Evolutionary conservation across 2,888 invertebrate species (phyloP), one percentile per base, ranked within the genome.

Genomic region (Acleris cristana): DNA sequence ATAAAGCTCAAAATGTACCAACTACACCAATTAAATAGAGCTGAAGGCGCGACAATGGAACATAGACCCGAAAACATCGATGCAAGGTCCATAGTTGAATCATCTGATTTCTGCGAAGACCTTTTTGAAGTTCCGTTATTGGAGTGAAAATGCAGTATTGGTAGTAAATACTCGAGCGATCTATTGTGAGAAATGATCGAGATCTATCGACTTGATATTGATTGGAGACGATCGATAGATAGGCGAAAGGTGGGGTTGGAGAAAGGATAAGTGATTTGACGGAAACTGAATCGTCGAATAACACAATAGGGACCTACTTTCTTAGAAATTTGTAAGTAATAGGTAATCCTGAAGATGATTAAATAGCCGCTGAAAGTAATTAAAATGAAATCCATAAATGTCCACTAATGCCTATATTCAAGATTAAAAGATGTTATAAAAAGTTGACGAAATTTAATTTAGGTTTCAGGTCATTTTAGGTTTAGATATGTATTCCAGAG

Each of bases 81-180:
- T 59, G 65, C 72, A 79, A 77, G 75, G 79, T 76, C 57, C 53
- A 65, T 64, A 65, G 68, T 69, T 34, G 52, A 62, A 63, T 44
- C 6, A 48, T 59, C 69, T 58, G 23, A 21, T 62, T 55, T 54
- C 34, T 52, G 67, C 68, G 62, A 64, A 71, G 69, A 70, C 70
- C 71, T 40, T 66, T 71, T 76, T 72, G 71, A 70, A 74, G 72
- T 69, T 73, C 70, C 71, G 73, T 79, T 73, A 78, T 77, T 81
- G 76, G 69, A 80, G 80, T 80, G 79, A 84, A 84, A 82, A 81
- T 79, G 73, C 69, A 72, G 72, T 81, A 72, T 79, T 73, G 76
- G 73, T 63, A 63, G 75, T 70, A 34, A 34, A 34, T 34, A 69
- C 69, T 76, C 77, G 76, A 80, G 78, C 80, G 76, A 79, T 78